phyloP scores from a whole-genome alignment of 2,113 vertebrate genomes.

The Phocoena phocoena region DNA sequence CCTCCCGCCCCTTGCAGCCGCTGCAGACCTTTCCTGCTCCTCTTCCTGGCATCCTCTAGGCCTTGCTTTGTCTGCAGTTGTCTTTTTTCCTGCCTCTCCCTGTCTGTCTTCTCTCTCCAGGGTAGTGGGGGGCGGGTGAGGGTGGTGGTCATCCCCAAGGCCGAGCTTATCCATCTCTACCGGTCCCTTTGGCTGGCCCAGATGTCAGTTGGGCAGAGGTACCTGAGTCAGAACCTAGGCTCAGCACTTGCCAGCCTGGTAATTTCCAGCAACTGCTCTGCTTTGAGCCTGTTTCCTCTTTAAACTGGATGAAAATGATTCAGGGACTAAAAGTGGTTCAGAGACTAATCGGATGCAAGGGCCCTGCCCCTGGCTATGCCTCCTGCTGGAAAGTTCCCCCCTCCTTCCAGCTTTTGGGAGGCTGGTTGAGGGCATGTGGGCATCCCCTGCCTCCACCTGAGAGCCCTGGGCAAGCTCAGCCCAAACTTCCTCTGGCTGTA shows the following conservation, averaged over 20 bases:
- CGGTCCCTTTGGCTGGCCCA: neutral
- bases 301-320: neutral
- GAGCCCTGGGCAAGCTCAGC: neutral
- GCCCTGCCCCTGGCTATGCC: neutral
- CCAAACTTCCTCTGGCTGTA: neutral
- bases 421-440: neutral
- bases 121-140: neutral
- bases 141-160: neutral
- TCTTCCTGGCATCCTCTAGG: constrained; percentile 59
- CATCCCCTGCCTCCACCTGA: neutral
- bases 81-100: constrained; percentile 28
- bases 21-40: neutral
- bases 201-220: neutral
- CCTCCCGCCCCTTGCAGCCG: neutral
- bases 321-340: neutral
- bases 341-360: neutral
- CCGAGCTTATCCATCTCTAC: neutral
- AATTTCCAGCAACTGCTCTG: neutral
- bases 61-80: constrained; percentile 48
- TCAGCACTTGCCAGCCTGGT: neutral
- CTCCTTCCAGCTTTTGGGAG: neutral
- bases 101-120: constrained; percentile 1
- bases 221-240: neutral
- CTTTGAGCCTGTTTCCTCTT: constrained; percentile 21
- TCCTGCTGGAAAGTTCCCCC: neutral